phyloP scores from a whole-genome alignment of 2,797 vertebrate genomes.

The Falco naumanni region DNA sequence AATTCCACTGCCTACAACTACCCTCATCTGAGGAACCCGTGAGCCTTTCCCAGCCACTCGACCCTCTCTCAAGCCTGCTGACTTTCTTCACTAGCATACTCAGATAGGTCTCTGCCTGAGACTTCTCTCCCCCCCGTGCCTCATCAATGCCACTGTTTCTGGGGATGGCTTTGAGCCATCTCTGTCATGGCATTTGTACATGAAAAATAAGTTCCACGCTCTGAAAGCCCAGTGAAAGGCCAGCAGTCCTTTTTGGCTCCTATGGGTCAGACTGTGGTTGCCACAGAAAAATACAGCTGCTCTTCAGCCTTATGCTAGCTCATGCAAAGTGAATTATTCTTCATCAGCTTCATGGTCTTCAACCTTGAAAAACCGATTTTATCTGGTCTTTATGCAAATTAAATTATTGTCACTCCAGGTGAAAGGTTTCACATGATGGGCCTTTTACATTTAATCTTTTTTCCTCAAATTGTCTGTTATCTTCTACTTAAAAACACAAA shows the following conservation, averaged over 20 bases:
- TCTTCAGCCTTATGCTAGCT: background rate
- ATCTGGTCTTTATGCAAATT: background rate
- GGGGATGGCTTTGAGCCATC: background rate
- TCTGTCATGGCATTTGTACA: background rate
- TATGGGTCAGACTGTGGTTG: background rate
- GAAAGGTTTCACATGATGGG: background rate
- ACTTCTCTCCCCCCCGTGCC: background rate
- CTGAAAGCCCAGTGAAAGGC: background rate
- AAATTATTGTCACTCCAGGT: background rate
- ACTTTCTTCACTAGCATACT: background rate
- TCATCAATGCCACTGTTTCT: background rate
- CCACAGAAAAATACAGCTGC: background rate
- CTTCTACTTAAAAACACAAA: constrained; percentile 2
- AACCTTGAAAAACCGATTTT: constrained; percentile 15
- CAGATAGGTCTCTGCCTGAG: background rate
- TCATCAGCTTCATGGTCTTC: background rate
- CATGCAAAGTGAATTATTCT: background rate
- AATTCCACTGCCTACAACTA: background rate
- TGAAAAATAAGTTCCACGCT: background rate
- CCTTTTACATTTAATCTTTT: constrained; percentile 21
- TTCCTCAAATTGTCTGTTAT: background rate
- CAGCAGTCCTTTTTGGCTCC: background rate
- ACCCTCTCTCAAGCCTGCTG: background rate
- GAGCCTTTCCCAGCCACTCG: background rate
- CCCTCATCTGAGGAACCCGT: background rate